A percentile compares a stretch with the other conserved stretches of the same genome.
phyloP scores from a whole-genome alignment of 2,797 vertebrate species.

The Helarctos malayanus region DNA sequence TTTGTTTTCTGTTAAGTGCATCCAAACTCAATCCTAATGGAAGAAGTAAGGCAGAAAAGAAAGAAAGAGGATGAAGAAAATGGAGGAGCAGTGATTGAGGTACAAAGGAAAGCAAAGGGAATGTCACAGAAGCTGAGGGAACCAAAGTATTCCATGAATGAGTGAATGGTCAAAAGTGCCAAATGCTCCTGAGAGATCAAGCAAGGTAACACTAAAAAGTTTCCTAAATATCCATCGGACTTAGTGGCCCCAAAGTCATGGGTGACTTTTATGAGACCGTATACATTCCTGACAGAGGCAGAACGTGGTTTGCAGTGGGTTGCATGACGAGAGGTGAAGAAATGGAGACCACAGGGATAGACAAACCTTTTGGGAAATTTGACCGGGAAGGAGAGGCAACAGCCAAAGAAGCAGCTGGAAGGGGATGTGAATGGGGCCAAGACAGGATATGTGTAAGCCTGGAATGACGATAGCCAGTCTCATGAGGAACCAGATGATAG shows the following conservation, averaged over 20 bases:
- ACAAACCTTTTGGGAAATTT: background rate
- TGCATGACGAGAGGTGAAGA: background rate
- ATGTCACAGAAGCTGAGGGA: background rate
- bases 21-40: background rate
- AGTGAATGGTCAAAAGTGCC: background rate
- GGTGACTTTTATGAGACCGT: background rate
- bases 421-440: background rate
- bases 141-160: background rate
- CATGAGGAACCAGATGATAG: background rate
- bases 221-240: background rate
- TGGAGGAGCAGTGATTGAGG: background rate
- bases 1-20: constrained; percentile 24
- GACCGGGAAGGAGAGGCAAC: background rate
- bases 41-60: background rate
- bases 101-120: background rate
- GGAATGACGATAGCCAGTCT: background rate
- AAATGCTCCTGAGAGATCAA: background rate
- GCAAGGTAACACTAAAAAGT: background rate
- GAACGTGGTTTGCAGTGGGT: background rate
- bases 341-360: background rate
- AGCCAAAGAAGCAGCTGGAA: background rate
- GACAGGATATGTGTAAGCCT: background rate
- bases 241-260: background rate
- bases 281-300: background rate
- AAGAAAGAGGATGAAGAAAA: background rate